A percentile compares a stretch with the other conserved stretches of the same genome.
Evolutionary conservation across 1,140 invertebrate species (phyloP).

Genomic region (Bombus waltoni): DNA sequence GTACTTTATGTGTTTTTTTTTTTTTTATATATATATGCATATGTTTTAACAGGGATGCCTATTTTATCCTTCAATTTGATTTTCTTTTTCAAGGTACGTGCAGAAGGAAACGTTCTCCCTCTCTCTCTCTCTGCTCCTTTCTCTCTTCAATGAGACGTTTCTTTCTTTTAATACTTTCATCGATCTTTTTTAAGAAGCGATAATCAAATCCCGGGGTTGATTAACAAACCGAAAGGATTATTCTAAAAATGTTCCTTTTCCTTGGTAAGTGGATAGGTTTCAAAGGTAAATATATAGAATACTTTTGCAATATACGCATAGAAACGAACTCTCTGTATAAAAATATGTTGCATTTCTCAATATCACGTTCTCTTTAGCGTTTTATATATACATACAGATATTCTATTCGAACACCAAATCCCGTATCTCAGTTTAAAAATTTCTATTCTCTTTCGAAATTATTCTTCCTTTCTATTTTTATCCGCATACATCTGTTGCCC

Average conservation of each 20-base stretch:
- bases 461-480: background rate
- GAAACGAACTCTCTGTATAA: constrained; percentile 70
- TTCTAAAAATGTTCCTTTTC: background rate
- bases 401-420: constrained; percentile 7
- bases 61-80: constrained; percentile 1
- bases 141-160: constrained; percentile 1
- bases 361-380: background rate
- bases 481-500: background rate
- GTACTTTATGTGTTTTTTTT: background rate
- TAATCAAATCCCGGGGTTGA: background rate
- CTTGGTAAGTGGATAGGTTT: constrained; percentile 23
- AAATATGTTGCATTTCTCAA: constrained; percentile 63
- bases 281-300: constrained; percentile 63
- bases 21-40: background rate
- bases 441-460: constrained; percentile 22
- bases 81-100: background rate
- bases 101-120: background rate
- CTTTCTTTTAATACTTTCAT: background rate
- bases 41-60: background rate
- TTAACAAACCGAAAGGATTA: background rate
- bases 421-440: constrained; percentile 2
- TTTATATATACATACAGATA: constrained; percentile 9
- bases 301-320: constrained; percentile 63
- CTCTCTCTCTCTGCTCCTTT: background rate
- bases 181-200: background rate